Conservation (phyloP, 2,888 invertebrate genomes). For the Julus scandinavius region DNA sequence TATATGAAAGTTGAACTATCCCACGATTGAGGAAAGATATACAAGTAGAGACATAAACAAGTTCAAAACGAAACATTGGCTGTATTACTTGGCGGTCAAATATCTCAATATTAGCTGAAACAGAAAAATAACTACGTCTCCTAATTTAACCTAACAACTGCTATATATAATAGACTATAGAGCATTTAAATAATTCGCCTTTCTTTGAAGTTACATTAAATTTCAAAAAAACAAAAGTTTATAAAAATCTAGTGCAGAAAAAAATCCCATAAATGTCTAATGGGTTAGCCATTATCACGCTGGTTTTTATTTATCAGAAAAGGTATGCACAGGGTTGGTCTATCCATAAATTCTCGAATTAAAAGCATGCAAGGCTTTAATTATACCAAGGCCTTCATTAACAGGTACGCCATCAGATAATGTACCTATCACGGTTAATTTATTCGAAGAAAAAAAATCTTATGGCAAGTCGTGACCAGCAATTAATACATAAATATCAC, state of each 20-base stretch:
- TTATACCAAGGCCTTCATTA: not conserved
- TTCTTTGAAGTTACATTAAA: not conserved
- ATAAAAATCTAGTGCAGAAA: not conserved
- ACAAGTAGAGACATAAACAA: not conserved
- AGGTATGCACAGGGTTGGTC: too few species aligned
- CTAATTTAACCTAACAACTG: not conserved
- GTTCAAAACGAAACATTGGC: not conserved
- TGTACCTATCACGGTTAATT: not conserved
- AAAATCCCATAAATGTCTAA: not conserved
- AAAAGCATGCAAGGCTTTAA: not conserved
- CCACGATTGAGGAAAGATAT: not conserved
- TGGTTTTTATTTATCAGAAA: not conserved
- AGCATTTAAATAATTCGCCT: not conserved
- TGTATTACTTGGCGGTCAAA: not conserved
- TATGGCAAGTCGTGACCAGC: not conserved
- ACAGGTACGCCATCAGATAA: conserved; percentile 7
- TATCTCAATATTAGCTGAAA: not conserved
- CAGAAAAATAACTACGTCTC: not conserved
- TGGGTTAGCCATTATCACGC: not conserved
- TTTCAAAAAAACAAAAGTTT: not conserved
- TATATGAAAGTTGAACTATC: not conserved
- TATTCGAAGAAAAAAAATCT: not conserved
- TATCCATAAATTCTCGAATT: not conserved
- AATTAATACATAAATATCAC: not conserved
- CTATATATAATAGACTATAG: not conserved